Evolutionary conservation across 2,888 invertebrate species (phyloP), one percentile per base, ranked within the genome.

Genomic region (Apamea monoglypha): DNA sequence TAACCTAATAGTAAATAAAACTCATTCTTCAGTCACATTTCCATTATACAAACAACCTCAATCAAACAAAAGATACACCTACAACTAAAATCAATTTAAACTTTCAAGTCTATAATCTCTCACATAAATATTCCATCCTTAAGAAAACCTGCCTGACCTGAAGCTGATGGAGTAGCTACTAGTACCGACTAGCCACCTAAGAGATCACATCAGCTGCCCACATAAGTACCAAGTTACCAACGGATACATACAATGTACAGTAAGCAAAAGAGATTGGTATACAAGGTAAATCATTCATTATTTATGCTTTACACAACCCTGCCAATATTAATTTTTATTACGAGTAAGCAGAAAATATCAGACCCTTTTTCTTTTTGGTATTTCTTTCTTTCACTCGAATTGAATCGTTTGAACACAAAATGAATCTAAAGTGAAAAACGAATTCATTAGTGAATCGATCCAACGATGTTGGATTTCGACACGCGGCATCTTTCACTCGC

Each of bases 171-270:
- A 69, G 78, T 66, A 78, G 72, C 90, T 91, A 90, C 86, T 86
- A 56, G 89, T 91, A 90, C 85, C n/a, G 36, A 71, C 36, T 86
- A 87, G 91, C 89, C 90, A 92, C 91, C 92, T 92, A 92, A 92
- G 89, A 92, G 93, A 96, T 95, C 93, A 94, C 94, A 94, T 95
- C 88, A 87, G 84, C 90, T 86, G 85, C 87, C 87, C 77, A 78
- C 78, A 78, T 88, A 82, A 76, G 63, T 69, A 83, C 78, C 78
- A 80, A 88, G 40, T 32, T 59, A 76, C 59, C 32, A 75, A 50
- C 14, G n/a, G 6, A 44, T 84, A 84, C 64, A 84, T 87, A 83
- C 78, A 84, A 79, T n/a, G 80, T 79, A 76, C 78, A 44, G 79
- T 47, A 12, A 4, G 53, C 83, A 83, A 80, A 83, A 83, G 0